These are phyloP conservation scores for Nestor notabilis DNA, from an alignment of 2,113 vertebrate genomes.

Conservation along the genomic window DNA sequence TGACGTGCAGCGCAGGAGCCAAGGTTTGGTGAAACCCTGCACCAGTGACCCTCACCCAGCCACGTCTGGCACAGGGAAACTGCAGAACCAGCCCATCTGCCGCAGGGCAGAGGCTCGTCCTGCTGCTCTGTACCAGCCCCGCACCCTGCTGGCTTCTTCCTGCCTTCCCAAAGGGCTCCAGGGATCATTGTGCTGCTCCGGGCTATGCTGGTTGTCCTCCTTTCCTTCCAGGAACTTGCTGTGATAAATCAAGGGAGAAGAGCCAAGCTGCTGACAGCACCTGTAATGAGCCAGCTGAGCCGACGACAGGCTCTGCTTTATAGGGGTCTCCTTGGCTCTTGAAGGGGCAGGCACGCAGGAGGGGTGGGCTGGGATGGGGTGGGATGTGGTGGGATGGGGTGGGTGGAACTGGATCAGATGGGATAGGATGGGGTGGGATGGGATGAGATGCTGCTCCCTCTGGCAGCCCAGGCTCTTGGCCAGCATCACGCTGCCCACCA, in stretches of 20 bases:
- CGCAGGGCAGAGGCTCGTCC: accelerated
- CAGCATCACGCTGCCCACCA: accelerated
- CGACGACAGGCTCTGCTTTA: background rate
- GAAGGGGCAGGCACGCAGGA: accelerated
- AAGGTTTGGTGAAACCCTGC: background rate
- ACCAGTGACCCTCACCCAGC: background rate
- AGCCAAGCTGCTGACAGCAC: background rate
- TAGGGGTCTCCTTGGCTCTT: background rate
- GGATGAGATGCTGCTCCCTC: background rate
- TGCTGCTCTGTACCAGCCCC: background rate
- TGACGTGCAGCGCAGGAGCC: background rate
- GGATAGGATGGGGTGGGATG: background rate
- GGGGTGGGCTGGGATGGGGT: background rate
- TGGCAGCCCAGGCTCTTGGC: background rate
- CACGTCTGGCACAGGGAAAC: background rate
- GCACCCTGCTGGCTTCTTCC: accelerated
- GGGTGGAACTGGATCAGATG: background rate
- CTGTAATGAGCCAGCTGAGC: background rate
- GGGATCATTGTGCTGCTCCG: accelerated
- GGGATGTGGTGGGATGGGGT: background rate
- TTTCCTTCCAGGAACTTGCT: background rate
- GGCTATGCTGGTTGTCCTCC: background rate
- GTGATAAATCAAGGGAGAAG: constrained; percentile 22
- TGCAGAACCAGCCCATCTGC: background rate
- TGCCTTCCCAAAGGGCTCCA: background rate